Evolutionary conservation across 2,113 vertebrate genomes (phyloP), one percentile per base, ranked within the genome.

Genomic region (Narcine bancroftii): DNA sequence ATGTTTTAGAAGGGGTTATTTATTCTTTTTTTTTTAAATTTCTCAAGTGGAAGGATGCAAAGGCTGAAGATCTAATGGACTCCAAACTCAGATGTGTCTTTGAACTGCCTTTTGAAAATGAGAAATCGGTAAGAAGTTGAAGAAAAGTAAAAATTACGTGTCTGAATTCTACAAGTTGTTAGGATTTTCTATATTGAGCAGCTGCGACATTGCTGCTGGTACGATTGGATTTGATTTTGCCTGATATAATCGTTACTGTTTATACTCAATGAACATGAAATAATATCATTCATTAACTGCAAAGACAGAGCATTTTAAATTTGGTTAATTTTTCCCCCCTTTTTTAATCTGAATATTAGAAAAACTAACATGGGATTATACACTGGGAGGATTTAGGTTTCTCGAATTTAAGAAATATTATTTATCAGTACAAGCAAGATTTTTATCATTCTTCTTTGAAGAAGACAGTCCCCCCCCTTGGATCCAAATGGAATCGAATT

Each of bases 31-130:
- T 96, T 96, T 92, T 7, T 60, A 60, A 95, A 93, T 93, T 93
- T 93, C 87, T 92, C 92, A 96, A 99, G 99, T 99, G 99, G 99
- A 99, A 98, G 97, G 98, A 99, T 92, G 98, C 97, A 45, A 99
- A 98, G 95, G 97, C 98, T 3, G 98, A 99, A 93, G 98, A 99
- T 93, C 97, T 99, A 94, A 99, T 99, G 99, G 99, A 99, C 95
- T 99, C 98, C 96, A 99, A 99, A 95, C 97, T 99, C 96, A 97
- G 98, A 98, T 99, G 99, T 66, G 97, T 99, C 93, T 99, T 99
- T 93, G 99, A 99, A 95, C 96, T 99, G 96, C 98, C 98, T 93
- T 97, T 96, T 9, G 99, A 99, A 96, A 99, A 98, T 92, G 97
- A 99, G 95, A 99, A 99, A 96, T 94, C 97, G 97, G 98, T 99